phyloP scores from a whole-genome alignment of 2,888 invertebrate genomes.

The Meteorus cinctellus region DNA sequence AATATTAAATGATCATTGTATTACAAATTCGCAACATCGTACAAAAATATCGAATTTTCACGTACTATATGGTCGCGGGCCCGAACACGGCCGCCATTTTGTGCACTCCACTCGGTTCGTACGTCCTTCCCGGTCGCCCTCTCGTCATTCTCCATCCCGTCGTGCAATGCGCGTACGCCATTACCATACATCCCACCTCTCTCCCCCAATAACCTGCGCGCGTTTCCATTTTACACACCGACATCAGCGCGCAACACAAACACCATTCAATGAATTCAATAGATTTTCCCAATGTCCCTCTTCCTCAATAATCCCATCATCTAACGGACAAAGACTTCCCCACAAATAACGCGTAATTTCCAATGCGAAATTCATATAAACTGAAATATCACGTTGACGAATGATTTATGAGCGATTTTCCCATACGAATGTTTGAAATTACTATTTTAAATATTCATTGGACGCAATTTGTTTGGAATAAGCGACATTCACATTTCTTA shows the following conservation, averaged over 20 bases:
- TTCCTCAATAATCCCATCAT: not conserved
- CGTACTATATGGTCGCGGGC: slow-evolving; percentile 70
- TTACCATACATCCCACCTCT: slow-evolving; percentile 28
- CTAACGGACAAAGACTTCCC: too few relatives aligned
- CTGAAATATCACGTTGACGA: too few relatives aligned
- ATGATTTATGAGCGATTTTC: too few relatives aligned
- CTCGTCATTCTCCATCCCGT: slow-evolving; percentile 55
- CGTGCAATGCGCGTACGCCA: slow-evolving; percentile 64
- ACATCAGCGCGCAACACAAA: slow-evolving; percentile 33
- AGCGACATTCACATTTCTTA: slow-evolving; percentile 49
- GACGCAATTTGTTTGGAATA: slow-evolving; percentile 26
- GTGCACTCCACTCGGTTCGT: slow-evolving; percentile 66
- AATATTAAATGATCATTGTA: slow-evolving; percentile 57
- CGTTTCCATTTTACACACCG: slow-evolving; percentile 5
- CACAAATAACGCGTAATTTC: too few relatives aligned
- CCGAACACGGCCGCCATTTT: slow-evolving; percentile 71
- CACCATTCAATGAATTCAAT: slow-evolving; percentile 43
- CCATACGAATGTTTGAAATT: too few relatives aligned
- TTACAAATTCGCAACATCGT: slow-evolving; percentile 62
- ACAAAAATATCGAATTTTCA: slow-evolving; percentile 65
- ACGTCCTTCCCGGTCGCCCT: slow-evolving; percentile 54
- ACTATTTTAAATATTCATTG: too few relatives aligned
- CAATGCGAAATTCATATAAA: too few relatives aligned
- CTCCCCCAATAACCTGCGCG: slow-evolving; percentile 18
- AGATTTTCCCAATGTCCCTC: slow-evolving; percentile 39